These are phyloP conservation scores for Lepidurus packardi DNA, from an alignment of 1,140 invertebrate species.

Conservation along the genomic window DNA sequence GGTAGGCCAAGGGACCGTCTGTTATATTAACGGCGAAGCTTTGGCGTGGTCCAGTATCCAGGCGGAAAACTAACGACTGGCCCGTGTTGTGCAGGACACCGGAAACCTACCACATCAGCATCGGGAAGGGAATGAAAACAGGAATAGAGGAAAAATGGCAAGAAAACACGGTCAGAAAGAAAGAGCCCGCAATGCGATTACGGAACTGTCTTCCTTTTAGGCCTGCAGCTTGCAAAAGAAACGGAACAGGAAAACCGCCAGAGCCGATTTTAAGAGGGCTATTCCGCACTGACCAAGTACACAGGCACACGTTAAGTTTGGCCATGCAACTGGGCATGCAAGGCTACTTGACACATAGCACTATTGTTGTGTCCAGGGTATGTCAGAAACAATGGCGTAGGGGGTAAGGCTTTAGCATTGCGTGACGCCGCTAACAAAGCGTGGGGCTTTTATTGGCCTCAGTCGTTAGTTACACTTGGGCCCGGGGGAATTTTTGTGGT, in stretches of 20 bases:
- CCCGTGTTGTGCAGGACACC: slow-evolving; percentile 38
- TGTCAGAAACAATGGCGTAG: slow-evolving; percentile 1
- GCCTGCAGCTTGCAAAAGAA: not conserved
- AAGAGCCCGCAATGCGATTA: not conserved
- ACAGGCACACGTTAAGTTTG: not conserved
- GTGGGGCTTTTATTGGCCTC: slow-evolving; percentile 23
- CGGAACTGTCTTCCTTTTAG: not conserved
- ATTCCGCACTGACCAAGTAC: not conserved
- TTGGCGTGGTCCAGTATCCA: slow-evolving; percentile 39
- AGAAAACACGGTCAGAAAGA: slow-evolving; percentile 28
- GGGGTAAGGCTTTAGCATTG: not conserved
- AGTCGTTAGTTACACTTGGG: slow-evolving; percentile 28
- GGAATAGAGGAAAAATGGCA: slow-evolving; percentile 30
- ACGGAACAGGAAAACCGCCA: not conserved
- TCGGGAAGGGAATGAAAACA: slow-evolving; percentile 49
- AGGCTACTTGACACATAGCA: slow-evolving; percentile 7
- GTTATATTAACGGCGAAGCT: slow-evolving; percentile 62
- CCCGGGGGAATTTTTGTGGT: slow-evolving; percentile 24
- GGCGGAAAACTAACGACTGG: slow-evolving; percentile 38
- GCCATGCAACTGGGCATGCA: not conserved
- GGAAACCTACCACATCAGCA: slow-evolving; percentile 31
- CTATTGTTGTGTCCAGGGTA: not conserved
- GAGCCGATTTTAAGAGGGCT: not conserved
- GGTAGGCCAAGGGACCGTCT: slow-evolving; percentile 88
- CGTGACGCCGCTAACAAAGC: not conserved